Conservation (phyloP, 1,140 invertebrate genomes). For the Pogonognathellus flavescens region DNA sequence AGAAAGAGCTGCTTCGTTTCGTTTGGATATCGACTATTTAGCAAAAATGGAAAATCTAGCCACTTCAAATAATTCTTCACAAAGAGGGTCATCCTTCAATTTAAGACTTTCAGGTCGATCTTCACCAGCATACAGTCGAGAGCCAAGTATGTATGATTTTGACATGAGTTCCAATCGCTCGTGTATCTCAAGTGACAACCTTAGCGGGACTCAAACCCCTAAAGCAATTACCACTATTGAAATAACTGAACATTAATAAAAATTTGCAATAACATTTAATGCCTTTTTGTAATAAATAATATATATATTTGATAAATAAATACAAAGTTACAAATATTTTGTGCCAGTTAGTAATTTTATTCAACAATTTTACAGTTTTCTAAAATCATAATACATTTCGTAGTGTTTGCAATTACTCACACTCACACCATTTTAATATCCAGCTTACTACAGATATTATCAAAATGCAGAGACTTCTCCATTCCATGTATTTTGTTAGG, state of each 20-base stretch:
- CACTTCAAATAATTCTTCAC: neutral
- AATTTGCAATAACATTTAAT: too few relatives aligned
- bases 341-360: too few relatives aligned
- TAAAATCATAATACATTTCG: too few relatives aligned
- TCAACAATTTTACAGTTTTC: too few relatives aligned
- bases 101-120: slow-evolving; percentile 4
- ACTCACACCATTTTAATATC: too few relatives aligned
- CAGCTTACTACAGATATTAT: too few relatives aligned
- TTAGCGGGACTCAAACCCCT: neutral
- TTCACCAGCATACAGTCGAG: neutral
- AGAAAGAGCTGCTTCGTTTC: slow-evolving; percentile 11
- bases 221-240: neutral
- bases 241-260: neutral
- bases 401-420: too few relatives aligned
- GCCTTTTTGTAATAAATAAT: too few relatives aligned
- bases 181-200: neutral
- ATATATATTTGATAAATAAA: too few relatives aligned
- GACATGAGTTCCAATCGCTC: neutral
- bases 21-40: slow-evolving; percentile 23
- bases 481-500: too few relatives aligned
- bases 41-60: slow-evolving; percentile 36
- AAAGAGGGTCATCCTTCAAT: slow-evolving; percentile 9
- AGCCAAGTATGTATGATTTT: slow-evolving; percentile 11
- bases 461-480: too few relatives aligned
- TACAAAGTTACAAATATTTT: too few relatives aligned